phyloP scores from a whole-genome alignment of 2,888 invertebrate species.

The Odontocerum albicorne region DNA sequence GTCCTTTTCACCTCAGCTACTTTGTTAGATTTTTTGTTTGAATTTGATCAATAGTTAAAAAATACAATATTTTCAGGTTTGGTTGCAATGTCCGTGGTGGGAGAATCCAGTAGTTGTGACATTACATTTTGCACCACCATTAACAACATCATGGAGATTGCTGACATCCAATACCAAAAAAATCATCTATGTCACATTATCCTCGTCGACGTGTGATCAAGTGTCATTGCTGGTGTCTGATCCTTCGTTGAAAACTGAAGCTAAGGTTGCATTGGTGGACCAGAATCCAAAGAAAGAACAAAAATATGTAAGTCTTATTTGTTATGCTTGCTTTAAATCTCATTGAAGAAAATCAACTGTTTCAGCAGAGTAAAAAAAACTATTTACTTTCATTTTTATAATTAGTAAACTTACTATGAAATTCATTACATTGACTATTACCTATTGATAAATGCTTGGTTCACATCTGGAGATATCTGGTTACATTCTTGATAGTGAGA shows the following conservation, averaged over 20 bases:
- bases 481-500: no score
- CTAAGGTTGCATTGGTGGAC: constrained; percentile 63
- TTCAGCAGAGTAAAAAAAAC: no score
- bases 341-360: no score
- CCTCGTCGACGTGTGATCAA: constrained; percentile 64
- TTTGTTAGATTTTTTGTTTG: no score
- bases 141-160: constrained; percentile 77
- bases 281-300: constrained; percentile 63
- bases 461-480: no score
- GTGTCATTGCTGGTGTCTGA: constrained; percentile 53
- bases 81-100: constrained; percentile 79
- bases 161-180: constrained; percentile 85
- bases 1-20: no score
- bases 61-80: no score
- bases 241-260: constrained; percentile 59
- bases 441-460: no score
- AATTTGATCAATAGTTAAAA: no score
- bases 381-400: no score
- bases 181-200: constrained; percentile 77
- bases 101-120: constrained; percentile 71
- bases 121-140: constrained; percentile 81
- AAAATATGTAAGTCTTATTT: constrained; percentile 22
- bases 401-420: no score
- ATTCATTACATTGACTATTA: no score
- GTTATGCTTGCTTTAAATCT: neutral